These are phyloP conservation scores for Acanthoscelides obtectus DNA, from an alignment of 2,888 invertebrate genomes.

Conservation along the genomic window DNA sequence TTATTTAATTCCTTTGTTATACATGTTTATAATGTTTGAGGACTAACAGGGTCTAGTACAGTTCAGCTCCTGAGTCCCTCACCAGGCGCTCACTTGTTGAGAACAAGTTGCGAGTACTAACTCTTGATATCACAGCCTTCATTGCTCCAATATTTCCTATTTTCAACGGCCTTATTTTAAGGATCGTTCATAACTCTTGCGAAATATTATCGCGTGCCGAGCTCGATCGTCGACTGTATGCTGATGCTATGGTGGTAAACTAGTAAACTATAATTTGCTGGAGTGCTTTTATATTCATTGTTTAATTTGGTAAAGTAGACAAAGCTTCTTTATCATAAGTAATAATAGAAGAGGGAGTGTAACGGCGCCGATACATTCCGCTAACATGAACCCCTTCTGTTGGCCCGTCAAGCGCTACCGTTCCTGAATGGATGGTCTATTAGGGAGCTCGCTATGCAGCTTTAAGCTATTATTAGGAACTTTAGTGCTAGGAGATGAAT, in stretches of 20 bases:
- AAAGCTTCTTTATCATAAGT: background rate
- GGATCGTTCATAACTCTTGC: background rate
- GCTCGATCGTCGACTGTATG: background rate
- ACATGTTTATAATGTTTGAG: too few relatives aligned
- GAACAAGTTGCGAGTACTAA: too few relatives aligned
- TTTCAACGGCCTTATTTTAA: background rate
- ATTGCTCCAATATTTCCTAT: background rate
- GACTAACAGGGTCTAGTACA: too few relatives aligned
- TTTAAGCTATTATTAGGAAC: background rate
- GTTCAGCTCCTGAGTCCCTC: too few relatives aligned
- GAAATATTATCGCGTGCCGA: background rate
- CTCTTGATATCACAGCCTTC: too few relatives aligned
- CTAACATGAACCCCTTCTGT: background rate
- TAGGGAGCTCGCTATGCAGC: background rate
- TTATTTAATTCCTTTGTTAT: too few relatives aligned
- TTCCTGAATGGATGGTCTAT: background rate
- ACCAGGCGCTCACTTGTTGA: too few relatives aligned
- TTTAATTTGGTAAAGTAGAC: background rate
- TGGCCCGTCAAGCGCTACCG: background rate
- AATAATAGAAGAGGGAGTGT: background rate
- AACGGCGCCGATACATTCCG: background rate
- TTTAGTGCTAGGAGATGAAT: background rate
- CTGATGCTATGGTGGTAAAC: background rate
- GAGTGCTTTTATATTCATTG: background rate
- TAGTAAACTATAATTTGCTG: background rate